These are phyloP conservation scores for Meloe dianella DNA, from an alignment of 2,888 invertebrate species.

Conservation along the genomic window DNA sequence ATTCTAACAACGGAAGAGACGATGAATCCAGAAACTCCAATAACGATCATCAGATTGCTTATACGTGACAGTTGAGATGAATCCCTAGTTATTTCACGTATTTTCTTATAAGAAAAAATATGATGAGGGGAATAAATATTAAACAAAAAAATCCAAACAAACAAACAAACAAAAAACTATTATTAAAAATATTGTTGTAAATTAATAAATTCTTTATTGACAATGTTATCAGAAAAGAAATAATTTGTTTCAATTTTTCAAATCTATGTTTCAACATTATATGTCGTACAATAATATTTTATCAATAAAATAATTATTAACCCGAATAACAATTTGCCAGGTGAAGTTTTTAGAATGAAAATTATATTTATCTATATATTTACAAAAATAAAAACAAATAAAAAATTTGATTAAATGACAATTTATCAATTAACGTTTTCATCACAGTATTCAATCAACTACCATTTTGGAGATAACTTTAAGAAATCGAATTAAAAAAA, in stretches of 20 bases:
- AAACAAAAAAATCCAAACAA: background rate
- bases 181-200: background rate
- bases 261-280: background rate
- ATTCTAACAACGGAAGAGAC: background rate
- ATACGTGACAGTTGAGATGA: background rate
- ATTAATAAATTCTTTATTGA: background rate
- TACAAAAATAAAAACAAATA: background rate
- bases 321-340: background rate
- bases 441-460: too few relatives aligned
- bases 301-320: slow-evolving; percentile 4
- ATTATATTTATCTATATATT: background rate
- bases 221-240: background rate
- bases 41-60: slow-evolving; percentile 4
- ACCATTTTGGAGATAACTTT: too few relatives aligned
- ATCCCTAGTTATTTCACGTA: background rate
- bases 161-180: too few relatives aligned
- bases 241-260: background rate
- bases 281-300: background rate
- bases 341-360: background rate
- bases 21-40: background rate
- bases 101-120: background rate
- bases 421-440: too few relatives aligned
- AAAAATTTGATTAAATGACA: background rate
- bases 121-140: background rate
- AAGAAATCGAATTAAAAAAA: too few relatives aligned